Evolutionary conservation across 1,140 invertebrate genomes (phyloP), one percentile per base, ranked within the genome.

Genomic region (Euwallacea fornicatus): DNA sequence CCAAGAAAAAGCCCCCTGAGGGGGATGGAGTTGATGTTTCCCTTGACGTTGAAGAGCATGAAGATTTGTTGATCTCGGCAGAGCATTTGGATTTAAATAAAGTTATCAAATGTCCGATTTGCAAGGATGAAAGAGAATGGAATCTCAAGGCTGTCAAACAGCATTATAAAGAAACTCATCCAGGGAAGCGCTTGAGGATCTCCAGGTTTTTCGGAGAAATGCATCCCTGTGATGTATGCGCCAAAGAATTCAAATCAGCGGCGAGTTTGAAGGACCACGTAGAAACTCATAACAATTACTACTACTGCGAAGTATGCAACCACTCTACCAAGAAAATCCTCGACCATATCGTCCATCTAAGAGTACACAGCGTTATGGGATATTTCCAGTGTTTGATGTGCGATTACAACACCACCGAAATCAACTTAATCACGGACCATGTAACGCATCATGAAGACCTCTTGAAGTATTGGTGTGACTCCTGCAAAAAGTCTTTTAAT

Each of bases 141-240:
- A 73, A 58, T 11, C 60, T 71, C 0, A 73, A 73, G 56, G 74
- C 74, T 47, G 43, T 77, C 7, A 77, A 74, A 62, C 42, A 62
- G 41, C 76, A 77, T 55, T 77, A 76, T 64, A 77, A 77, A 64
- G 21, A 68, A 7, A 44, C 62, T 7, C 76, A 77, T 65, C 75
- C 73, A 8, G 74, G 74, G 6, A 77, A 77, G 50, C 59, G 76
- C 42, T 66, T 77, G 41, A n/a, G 76, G 2, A 69, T 71, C 6
- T 74, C 69, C 7, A 69, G 67, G 7, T 73, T 77, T 44, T 74
- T 74, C 42, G 71, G 71, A n/a, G 76, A 76, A 16, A 90, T 90
- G 0, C 92, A 91, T 79, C 85, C 86, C 73, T 93, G 91, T 77
- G 83, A 84, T 63, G 84, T 86, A 53, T 93, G 91, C 78, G 81